A percentile compares a stretch with the other conserved stretches of the same genome.
phyloP scores from a whole-genome alignment of 1,140 invertebrate genomes.

The Danaus melanippus region DNA sequence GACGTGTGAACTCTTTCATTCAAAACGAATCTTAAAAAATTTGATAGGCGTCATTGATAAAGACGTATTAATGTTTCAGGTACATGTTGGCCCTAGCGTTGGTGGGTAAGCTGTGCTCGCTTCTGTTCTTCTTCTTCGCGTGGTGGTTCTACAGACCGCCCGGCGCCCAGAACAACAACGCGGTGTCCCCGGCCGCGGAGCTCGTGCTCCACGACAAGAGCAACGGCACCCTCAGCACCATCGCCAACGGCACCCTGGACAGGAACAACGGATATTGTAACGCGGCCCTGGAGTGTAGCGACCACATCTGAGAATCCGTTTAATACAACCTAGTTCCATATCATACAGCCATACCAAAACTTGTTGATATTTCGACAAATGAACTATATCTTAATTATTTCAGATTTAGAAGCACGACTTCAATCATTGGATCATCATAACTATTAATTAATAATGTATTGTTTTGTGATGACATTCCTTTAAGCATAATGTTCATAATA shows the following conservation, averaged over 20 bases:
- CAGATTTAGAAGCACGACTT: too few species aligned
- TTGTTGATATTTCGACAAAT: too few species aligned
- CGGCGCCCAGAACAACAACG: conserved; percentile 47
- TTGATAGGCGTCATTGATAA: too few species aligned
- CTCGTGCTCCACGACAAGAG: conserved; percentile 40
- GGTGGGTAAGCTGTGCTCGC: conserved; percentile 76
- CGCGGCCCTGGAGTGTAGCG: conserved; percentile 53
- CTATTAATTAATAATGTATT: too few species aligned
- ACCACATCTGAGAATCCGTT: conserved; percentile 45
- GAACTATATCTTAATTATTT: too few species aligned
- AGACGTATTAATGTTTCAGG: conserved; percentile 45
- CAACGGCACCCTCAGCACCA: conserved; percentile 32
- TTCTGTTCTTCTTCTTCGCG: conserved; percentile 78
- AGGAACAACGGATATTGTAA: conserved; percentile 54
- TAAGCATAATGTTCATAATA: too few species aligned
- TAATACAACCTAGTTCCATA: not conserved
- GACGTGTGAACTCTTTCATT: too few species aligned
- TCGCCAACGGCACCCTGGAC: conserved; percentile 26
- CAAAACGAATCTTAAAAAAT: too few species aligned
- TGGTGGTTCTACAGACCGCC: conserved; percentile 81
- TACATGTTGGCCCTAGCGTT: conserved; percentile 79
- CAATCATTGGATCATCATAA: too few species aligned
- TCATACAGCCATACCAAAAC: too few species aligned
- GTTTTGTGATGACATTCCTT: too few species aligned
- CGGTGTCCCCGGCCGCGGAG: conserved; percentile 44